A percentile compares a stretch with the other conserved stretches of the same genome.
These are phyloP conservation scores for Merops nubicus DNA, from an alignment of 2,113 vertebrate genomes.

Conservation along the genomic window DNA sequence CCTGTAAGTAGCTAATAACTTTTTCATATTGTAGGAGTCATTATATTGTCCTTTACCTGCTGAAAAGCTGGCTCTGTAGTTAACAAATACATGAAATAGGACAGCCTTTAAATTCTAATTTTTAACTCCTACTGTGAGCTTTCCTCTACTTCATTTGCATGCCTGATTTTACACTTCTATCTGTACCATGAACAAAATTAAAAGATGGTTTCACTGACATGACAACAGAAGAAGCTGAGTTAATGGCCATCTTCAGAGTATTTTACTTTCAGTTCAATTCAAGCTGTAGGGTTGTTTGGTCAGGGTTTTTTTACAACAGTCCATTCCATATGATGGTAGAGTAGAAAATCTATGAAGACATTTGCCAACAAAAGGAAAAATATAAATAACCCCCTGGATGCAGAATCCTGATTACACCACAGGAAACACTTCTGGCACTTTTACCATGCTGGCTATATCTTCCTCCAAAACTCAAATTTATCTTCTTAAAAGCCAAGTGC, in stretches of 20 bases:
- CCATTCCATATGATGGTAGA: neutral
- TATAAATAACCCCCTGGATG: neutral
- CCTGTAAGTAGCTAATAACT: neutral
- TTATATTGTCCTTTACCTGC: neutral
- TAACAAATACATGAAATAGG: neutral
- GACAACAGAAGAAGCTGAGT: neutral
- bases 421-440: neutral
- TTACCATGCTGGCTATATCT: neutral
- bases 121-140: neutral
- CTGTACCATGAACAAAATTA: neutral
- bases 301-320: neutral
- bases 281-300: neutral
- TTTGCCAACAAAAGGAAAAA: neutral
- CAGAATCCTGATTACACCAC: neutral
- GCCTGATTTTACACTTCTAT: neutral
- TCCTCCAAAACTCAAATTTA: neutral
- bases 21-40: too few species aligned
- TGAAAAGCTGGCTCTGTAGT: neutral
- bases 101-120: neutral
- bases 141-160: neutral
- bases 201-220: neutral
- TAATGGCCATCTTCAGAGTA: neutral
- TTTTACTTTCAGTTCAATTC: neutral
- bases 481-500: neutral
- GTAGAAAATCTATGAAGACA: neutral